These are phyloP conservation scores for Aurelia sp. DNA, from an alignment of 30 jellyfish, hydroid and myxozoan species.

Conservation along the genomic window DNA sequence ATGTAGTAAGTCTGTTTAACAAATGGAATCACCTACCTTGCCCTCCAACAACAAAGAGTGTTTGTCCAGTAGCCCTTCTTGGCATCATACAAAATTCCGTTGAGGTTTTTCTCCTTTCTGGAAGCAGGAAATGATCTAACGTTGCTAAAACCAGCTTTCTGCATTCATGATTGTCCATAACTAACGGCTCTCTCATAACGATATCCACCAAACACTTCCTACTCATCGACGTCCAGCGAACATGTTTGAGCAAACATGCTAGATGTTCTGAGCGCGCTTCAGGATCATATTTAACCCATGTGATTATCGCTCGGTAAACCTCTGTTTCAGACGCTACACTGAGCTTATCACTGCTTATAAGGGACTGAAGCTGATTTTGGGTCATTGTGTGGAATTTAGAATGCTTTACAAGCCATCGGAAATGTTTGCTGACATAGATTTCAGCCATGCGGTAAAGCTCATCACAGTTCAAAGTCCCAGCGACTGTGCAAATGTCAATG, in stretches of 20 bases:
- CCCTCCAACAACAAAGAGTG: constrained; percentile 83
- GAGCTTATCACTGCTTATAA: constrained; percentile 59
- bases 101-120: constrained; percentile 61
- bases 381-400: constrained; percentile 52
- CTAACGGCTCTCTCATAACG: constrained; percentile 68
- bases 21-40: constrained; percentile 46
- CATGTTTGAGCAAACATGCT: constrained; percentile 51
- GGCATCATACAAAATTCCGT: constrained; percentile 20
- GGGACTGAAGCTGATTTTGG: constrained; percentile 52
- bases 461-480: constrained; percentile 74
- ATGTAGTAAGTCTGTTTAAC: neutral
- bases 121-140: constrained; percentile 73
- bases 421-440: constrained; percentile 51
- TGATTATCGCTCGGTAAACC: constrained; percentile 77
- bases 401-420: constrained; percentile 53
- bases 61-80: constrained; percentile 53
- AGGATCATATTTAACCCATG: constrained; percentile 67
- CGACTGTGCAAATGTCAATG: constrained; percentile 70
- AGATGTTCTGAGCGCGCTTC: constrained; percentile 38
- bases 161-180: constrained; percentile 73
- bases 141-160: constrained; percentile 65
- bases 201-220: constrained; percentile 81
- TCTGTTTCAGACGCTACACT: constrained; percentile 86
- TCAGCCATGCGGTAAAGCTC: constrained; percentile 58
- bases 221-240: constrained; percentile 71